These are phyloP conservation scores for Cephus rjabovi DNA, from an alignment of 2,888 invertebrate species.

Conservation along the genomic window DNA sequence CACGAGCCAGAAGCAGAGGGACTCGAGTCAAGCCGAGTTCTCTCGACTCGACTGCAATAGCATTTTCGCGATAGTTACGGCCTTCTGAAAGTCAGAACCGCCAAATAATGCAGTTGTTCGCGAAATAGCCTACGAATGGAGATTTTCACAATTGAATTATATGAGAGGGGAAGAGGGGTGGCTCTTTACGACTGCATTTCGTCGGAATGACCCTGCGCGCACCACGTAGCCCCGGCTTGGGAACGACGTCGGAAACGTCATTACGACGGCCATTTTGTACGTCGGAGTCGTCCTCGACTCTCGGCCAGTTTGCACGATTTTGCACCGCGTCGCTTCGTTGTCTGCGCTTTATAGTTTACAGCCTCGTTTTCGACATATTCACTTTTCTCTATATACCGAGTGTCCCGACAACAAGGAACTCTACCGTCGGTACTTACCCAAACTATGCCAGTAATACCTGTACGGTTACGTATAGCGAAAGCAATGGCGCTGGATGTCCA, in stretches of 20 bases:
- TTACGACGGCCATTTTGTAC: slow-evolving; percentile 12
- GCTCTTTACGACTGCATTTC: slow-evolving; percentile 17
- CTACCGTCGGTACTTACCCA: background rate
- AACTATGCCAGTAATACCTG: background rate
- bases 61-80: slow-evolving; percentile 37
- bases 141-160: slow-evolving; percentile 27
- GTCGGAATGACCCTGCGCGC: background rate
- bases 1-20: background rate
- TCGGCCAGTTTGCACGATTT: slow-evolving; percentile 2
- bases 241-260: slow-evolving; percentile 6
- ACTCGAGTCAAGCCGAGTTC: background rate
- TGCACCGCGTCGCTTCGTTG: background rate
- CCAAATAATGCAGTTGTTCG: slow-evolving; percentile 31
- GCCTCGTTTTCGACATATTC: background rate
- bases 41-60: slow-evolving; percentile 30
- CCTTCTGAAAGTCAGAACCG: slow-evolving; percentile 28
- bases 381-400: background rate
- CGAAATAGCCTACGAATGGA: slow-evolving; percentile 22
- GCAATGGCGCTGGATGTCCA: background rate
- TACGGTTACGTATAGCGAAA: background rate
- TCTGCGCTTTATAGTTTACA: background rate
- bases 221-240: background rate
- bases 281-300: background rate
- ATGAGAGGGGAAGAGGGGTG: background rate
- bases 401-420: no score